Evolutionary conservation across 1,140 invertebrate species (phyloP).

Genomic region (Magallana angulata): DNA sequence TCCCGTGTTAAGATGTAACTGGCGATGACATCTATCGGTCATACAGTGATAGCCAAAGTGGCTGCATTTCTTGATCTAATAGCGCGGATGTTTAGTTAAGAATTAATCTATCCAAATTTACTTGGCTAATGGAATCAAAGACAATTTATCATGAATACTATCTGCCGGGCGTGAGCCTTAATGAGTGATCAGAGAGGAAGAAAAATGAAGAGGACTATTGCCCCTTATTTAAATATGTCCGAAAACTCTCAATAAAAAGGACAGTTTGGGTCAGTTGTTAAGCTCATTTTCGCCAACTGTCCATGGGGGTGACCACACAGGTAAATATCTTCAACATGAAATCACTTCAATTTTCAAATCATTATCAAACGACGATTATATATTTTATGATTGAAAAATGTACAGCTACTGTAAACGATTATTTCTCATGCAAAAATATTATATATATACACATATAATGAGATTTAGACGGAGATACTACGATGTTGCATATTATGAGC

Average conservation of each 20-base stretch:
- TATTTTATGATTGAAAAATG: no score
- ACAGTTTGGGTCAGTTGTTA: not conserved
- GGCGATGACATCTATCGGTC: slow-evolving; percentile 7
- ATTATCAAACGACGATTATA: no score
- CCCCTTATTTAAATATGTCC: slow-evolving; percentile 11
- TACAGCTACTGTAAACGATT: no score
- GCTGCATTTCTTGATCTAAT: slow-evolving; percentile 1
- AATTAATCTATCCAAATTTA: slow-evolving; percentile 22
- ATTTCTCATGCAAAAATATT: no score
- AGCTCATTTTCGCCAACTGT: not conserved
- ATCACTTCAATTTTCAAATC: no score
- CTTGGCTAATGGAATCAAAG: slow-evolving; percentile 33
- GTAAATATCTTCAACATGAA: not conserved
- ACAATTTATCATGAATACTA: not conserved
- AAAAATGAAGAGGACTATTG: not conserved
- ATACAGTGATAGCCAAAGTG: slow-evolving; percentile 5
- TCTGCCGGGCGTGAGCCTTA: not conserved
- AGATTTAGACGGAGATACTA: no score
- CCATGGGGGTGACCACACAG: not conserved
- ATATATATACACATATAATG: no score
- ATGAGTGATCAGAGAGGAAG: slow-evolving; percentile 22
- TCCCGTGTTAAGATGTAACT: slow-evolving; percentile 1
- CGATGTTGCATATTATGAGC: no score
- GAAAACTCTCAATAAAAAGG: not conserved
- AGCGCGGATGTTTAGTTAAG: slow-evolving; percentile 13